Conservation (phyloP, 2,888 invertebrate species). For the Reticulitermes lucifugus region DNA sequence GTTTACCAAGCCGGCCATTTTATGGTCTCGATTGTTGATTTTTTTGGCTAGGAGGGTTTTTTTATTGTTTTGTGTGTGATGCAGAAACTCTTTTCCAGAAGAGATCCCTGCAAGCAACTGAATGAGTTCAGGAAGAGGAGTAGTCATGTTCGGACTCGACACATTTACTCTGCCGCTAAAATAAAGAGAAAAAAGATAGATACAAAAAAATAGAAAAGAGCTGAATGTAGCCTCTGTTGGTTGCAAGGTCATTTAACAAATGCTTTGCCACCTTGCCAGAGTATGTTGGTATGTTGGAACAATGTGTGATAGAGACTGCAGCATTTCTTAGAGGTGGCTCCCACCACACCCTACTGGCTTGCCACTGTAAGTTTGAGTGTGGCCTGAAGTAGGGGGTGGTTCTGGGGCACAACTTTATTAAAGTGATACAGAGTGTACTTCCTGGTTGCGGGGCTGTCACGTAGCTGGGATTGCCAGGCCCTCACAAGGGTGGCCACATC, state of each 20-base stretch:
- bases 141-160: slow-evolving; percentile 39
- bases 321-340: not conserved
- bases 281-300: slow-evolving; percentile 29
- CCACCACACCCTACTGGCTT: not conserved
- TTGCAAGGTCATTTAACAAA: slow-evolving; percentile 19
- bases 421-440: slow-evolving; percentile 16
- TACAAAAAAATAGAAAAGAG: not conserved
- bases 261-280: slow-evolving; percentile 2
- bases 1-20: not conserved
- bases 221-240: not conserved
- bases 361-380: not conserved
- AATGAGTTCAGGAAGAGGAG: slow-evolving; percentile 48
- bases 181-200: slow-evolving; percentile 17
- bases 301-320: not conserved
- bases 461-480: not conserved
- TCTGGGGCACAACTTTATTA: slow-evolving; percentile 14
- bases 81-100: slow-evolving; percentile 53
- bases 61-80: slow-evolving; percentile 51
- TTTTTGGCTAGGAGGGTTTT: slow-evolving; percentile 40
- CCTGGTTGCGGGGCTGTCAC: not conserved
- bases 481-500: not conserved
- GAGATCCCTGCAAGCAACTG: slow-evolving; percentile 36
- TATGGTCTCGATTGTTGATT: not conserved
- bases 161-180: slow-evolving; percentile 29
- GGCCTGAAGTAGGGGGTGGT: not conserved